Evolutionary conservation across 2,113 vertebrate species (phyloP).

Genomic region (Grallaria varia): DNA sequence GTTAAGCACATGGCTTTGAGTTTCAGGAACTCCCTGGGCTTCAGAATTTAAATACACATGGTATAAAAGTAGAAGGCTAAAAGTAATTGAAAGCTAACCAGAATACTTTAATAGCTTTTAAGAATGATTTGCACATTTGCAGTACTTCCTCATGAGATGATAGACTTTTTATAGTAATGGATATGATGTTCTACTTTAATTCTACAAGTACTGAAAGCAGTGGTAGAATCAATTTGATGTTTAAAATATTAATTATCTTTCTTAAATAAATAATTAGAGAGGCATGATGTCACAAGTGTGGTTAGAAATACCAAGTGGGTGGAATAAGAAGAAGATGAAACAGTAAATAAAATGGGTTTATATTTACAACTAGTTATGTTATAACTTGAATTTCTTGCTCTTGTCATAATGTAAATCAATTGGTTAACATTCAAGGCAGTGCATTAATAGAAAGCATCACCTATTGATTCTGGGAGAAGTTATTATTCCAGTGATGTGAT

Average conservation of each 20-base stretch:
- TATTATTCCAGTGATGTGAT: background rate
- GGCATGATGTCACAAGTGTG: background rate
- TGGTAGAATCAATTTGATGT: background rate
- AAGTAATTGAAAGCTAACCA: background rate
- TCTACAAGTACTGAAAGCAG: background rate
- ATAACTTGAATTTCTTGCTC: background rate
- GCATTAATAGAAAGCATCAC: background rate
- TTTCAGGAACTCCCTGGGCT: background rate
- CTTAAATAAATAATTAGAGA: constrained; percentile 26
- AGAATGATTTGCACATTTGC: background rate
- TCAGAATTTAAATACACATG: background rate
- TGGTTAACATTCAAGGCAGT: background rate
- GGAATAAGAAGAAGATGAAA: background rate
- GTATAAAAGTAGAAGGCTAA: background rate
- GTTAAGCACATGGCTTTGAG: background rate
- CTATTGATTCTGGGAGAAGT: background rate
- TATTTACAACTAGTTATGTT: background rate
- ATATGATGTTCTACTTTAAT: background rate
- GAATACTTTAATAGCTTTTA: background rate
- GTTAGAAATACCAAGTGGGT: background rate
- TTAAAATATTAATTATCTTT: constrained; percentile 19
- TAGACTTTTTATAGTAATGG: background rate
- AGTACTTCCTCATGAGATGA: background rate
- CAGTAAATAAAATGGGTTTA: background rate
- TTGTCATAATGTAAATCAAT: background rate